A percentile compares a stretch with the other conserved stretches of the same genome.
These are phyloP conservation scores for Geococcyx californianus DNA, from an alignment of 2,113 vertebrate species.

Conservation along the genomic window DNA sequence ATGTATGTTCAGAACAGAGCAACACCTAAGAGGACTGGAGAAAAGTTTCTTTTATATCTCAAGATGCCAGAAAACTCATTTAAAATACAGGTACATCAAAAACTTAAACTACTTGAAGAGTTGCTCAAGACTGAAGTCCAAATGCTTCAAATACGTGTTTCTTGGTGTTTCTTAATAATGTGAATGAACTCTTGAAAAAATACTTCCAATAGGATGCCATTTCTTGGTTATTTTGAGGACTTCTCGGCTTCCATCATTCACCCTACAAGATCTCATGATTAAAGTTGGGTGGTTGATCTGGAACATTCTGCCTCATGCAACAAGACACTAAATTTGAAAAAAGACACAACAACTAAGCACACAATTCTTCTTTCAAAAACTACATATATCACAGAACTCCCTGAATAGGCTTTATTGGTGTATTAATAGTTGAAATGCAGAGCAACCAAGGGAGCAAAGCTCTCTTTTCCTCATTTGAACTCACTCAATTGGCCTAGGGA, in stretches of 20 bases:
- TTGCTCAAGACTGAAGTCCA: neutral
- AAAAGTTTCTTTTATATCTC: neutral
- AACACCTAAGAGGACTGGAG: neutral
- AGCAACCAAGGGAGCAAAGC: neutral
- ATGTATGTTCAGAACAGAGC: neutral
- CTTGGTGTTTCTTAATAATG: conserved; percentile 18
- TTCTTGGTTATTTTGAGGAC: conserved; percentile 43
- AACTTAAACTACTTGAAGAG: neutral
- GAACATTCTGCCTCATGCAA: conserved; percentile 53
- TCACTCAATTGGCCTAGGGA: conserved; percentile 33
- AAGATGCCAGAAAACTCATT: neutral
- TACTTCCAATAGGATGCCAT: conserved; percentile 35
- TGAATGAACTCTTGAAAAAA: conserved; percentile 35
- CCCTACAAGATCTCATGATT: conserved; percentile 21
- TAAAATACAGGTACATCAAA: neutral
- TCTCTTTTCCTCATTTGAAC: conserved; percentile 53
- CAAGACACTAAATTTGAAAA: conserved; percentile 46
- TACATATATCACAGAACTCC: conserved; percentile 31
- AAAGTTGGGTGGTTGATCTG: conserved; percentile 56
- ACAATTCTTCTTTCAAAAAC: conserved; percentile 48
- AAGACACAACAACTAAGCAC: conserved; percentile 53
- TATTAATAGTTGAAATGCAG: conserved; percentile 47
- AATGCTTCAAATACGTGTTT: neutral
- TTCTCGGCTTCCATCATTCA: conserved; percentile 48
- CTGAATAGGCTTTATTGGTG: conserved; percentile 50